These are phyloP conservation scores for Eidolon helvum DNA, from an alignment of 2,113 vertebrate species.

Conservation along the genomic window DNA sequence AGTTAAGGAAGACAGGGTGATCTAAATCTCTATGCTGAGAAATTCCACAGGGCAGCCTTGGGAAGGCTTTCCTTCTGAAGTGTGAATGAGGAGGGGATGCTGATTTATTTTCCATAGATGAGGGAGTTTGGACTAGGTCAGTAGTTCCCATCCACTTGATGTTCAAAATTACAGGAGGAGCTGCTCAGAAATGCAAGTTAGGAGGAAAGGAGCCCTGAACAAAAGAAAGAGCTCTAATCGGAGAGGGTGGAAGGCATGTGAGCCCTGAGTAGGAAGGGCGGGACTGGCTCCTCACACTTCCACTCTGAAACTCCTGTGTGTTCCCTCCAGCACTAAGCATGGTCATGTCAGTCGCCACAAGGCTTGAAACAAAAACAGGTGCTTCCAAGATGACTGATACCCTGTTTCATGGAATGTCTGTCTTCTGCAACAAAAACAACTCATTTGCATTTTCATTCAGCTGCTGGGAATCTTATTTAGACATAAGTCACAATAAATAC, in stretches of 20 bases:
- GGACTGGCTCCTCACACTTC: rapidly evolving
- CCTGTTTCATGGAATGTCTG: conserved; percentile 62
- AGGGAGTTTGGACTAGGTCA: not conserved
- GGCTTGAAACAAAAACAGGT: not conserved
- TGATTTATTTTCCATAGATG: not conserved
- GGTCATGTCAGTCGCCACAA: not conserved
- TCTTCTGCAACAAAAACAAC: conserved; percentile 68
- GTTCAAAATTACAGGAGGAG: not conserved
- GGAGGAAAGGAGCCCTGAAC: not conserved
- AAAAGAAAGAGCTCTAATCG: not conserved
- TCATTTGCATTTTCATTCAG: conserved; percentile 74
- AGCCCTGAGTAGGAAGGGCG: not conserved
- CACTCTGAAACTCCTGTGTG: not conserved
- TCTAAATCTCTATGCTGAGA: not conserved
- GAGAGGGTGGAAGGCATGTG: not conserved
- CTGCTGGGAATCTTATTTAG: conserved; percentile 72
- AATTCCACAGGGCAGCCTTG: not conserved
- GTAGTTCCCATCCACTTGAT: not conserved
- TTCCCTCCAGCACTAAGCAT: not conserved
- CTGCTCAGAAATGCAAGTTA: not conserved
- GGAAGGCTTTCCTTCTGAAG: not conserved
- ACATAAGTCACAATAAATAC: conserved; percentile 74
- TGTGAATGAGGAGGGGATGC: too few species aligned
- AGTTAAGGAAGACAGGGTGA: not conserved
- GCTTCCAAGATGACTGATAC: conserved; percentile 54